Conservation (phyloP, 2,888 invertebrate genomes). For the Mythimna vitellina region DNA sequence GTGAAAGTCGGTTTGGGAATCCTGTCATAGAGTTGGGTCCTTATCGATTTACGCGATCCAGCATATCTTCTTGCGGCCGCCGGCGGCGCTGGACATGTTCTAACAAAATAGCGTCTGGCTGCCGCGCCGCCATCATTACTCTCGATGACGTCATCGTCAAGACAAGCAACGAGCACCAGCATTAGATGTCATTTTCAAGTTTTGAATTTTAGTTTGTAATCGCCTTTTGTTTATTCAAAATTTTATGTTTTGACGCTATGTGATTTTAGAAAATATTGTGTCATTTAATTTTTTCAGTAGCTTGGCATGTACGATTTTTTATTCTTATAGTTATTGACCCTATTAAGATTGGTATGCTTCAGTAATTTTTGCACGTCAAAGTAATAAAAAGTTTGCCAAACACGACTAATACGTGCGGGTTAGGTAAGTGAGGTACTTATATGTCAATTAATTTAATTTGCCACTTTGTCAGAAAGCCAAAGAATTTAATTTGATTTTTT, state of each 20-base stretch:
- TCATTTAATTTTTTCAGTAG: not conserved
- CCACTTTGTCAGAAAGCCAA: not conserved
- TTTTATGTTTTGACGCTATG: not conserved
- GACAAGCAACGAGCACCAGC: slow-evolving; percentile 47
- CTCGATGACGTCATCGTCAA: slow-evolving; percentile 53
- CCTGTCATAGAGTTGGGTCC: slow-evolving; percentile 68
- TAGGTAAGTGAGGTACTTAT: no score
- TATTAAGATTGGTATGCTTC: not conserved
- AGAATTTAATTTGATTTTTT: not conserved
- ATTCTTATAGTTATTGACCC: not conserved
- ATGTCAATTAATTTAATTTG: not conserved
- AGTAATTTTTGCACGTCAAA: not conserved
- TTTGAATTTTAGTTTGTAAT: not conserved
- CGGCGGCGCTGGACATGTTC: slow-evolving; percentile 69
- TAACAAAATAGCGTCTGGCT: slow-evolving; percentile 47
- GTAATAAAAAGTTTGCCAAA: not conserved
- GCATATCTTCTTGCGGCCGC: slow-evolving; percentile 44
- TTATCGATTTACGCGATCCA: slow-evolving; percentile 70
- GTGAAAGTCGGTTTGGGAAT: slow-evolving; percentile 67
- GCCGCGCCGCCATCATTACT: slow-evolving; percentile 67
- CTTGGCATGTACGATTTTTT: not conserved
- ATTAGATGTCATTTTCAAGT: slow-evolving; percentile 20
- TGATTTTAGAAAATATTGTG: not conserved
- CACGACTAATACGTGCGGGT: not conserved
- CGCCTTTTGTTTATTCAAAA: not conserved